phyloP scores from a whole-genome alignment of 2,888 invertebrate species.

The Ennomos fuscantarius region DNA sequence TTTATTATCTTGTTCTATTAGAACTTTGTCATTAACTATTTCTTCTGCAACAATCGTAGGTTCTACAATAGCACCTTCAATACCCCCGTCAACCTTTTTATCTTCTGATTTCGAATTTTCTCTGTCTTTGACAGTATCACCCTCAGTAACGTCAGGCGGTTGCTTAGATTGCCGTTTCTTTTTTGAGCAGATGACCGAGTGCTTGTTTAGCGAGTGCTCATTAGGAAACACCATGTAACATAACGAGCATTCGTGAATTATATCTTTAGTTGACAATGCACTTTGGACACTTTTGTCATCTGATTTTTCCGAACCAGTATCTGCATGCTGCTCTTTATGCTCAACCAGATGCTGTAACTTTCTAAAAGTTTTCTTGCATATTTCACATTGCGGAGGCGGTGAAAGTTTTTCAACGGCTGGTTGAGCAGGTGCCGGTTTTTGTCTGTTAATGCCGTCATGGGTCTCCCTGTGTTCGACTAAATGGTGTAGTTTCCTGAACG shows the following conservation, averaged over 20 bases:
- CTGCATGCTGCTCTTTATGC: conserved; percentile 77
- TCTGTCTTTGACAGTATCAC: conserved; percentile 36
- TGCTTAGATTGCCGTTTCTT: conserved; percentile 70
- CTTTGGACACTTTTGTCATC: conserved; percentile 77
- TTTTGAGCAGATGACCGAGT: conserved; percentile 66
- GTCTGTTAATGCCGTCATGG: conserved; percentile 75
- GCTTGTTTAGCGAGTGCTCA: conserved; percentile 78
- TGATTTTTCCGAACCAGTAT: conserved; percentile 73
- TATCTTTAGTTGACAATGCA: conserved; percentile 75
- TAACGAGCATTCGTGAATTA: conserved; percentile 80
- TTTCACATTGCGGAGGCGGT: conserved; percentile 66
- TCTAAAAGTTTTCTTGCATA: conserved; percentile 78
- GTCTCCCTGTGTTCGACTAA: conserved; percentile 81
- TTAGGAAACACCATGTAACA: conserved; percentile 84
- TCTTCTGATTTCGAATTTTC: conserved; percentile 34
- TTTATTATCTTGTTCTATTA: conserved; percentile 17
- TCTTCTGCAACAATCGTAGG: conserved; percentile 39
- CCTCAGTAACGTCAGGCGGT: conserved; percentile 46
- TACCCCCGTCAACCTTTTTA: conserved; percentile 29
- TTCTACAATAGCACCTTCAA: conserved; percentile 18
- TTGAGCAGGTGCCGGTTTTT: conserved; percentile 51
- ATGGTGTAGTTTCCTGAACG: conserved; percentile 80
- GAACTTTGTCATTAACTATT: conserved; percentile 20
- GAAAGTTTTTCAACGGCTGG: conserved; percentile 49
- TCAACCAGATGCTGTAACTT: conserved; percentile 76